These are phyloP conservation scores for Drosophila bocqueti DNA, from an alignment of 1,140 invertebrate species.

Conservation along the genomic window DNA sequence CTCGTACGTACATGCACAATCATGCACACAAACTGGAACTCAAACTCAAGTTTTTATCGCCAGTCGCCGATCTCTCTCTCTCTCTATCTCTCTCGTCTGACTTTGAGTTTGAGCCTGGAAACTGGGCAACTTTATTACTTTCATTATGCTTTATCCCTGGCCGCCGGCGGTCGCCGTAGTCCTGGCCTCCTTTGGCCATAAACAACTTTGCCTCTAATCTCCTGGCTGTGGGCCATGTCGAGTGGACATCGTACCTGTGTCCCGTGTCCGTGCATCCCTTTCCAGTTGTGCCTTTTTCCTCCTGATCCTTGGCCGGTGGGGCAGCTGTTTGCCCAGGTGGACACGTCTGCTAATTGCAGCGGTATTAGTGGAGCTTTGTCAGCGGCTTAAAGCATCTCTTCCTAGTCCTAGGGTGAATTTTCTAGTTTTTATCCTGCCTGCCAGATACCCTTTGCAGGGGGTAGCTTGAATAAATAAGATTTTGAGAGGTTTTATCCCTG, in stretches of 20 bases:
- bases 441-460: background rate
- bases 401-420: background rate
- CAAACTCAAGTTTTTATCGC: slow-evolving; percentile 69
- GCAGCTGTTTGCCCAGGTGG: slow-evolving; percentile 70
- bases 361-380: slow-evolving; percentile 80
- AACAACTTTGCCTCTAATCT: slow-evolving; percentile 79
- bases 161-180: slow-evolving; percentile 3
- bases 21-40: background rate
- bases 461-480: background rate
- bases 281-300: background rate
- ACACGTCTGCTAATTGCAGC: slow-evolving; percentile 75
- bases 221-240: slow-evolving; percentile 45
- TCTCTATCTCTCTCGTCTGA: background rate
- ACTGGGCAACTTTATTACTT: slow-evolving; percentile 77
- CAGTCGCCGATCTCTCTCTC: slow-evolving; percentile 45
- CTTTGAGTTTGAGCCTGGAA: slow-evolving; percentile 7
- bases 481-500: background rate
- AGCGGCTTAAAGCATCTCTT: slow-evolving; percentile 61
- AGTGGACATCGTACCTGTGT: slow-evolving; percentile 27
- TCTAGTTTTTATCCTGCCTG: slow-evolving; percentile 5
- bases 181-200: slow-evolving; percentile 54
- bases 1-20: slow-evolving; percentile 1
- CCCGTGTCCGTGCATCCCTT: background rate
- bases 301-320: slow-evolving; percentile 16
- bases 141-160: slow-evolving; percentile 76